phyloP scores from a whole-genome alignment of 2,888 invertebrate species.

The Dicyrtomina minuta region DNA sequence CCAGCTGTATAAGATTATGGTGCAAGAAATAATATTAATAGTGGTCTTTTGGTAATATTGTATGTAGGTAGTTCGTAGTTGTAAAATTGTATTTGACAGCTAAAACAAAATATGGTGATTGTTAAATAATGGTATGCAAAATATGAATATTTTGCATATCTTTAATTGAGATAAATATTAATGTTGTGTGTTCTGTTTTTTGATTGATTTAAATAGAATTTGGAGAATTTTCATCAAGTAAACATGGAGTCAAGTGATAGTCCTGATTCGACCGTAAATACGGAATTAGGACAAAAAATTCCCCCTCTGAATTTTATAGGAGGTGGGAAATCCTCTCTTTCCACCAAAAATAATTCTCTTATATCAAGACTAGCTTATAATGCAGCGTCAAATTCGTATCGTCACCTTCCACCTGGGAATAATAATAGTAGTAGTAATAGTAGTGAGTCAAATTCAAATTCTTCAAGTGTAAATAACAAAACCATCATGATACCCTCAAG shows the following conservation, averaged over 20 bases:
- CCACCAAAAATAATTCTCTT: conserved; percentile 8
- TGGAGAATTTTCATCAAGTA: too few species aligned
- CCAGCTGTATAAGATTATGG: too few species aligned
- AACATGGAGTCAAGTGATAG: conserved; percentile 2
- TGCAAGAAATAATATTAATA: too few species aligned
- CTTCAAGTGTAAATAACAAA: conserved; percentile 7
- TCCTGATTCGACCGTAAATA: conserved; percentile 34
- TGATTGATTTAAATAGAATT: too few species aligned
- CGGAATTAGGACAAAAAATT: conserved; percentile 4
- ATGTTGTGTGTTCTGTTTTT: too few species aligned
- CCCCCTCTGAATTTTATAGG: conserved; percentile 22
- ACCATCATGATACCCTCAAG: neutral
- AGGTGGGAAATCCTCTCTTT: conserved; percentile 4
- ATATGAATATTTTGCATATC: too few species aligned
- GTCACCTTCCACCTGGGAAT: conserved; percentile 13
- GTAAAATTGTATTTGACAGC: too few species aligned
- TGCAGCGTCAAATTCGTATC: conserved; percentile 6
- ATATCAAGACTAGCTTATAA: conserved; percentile 23
- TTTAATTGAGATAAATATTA: too few species aligned
- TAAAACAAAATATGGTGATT: too few species aligned
- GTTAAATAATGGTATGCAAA: too few species aligned
- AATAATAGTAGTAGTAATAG: conserved; percentile 2
- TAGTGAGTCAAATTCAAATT: conserved; percentile 1
- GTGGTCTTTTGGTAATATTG: too few species aligned
- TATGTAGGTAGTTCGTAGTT: too few species aligned